Percentiles rank a stretch among this genome's conserved stretches.
Evolutionary conservation across 2,797 vertebrate genomes (phyloP).

Genomic region (Octomys mimax): DNA sequence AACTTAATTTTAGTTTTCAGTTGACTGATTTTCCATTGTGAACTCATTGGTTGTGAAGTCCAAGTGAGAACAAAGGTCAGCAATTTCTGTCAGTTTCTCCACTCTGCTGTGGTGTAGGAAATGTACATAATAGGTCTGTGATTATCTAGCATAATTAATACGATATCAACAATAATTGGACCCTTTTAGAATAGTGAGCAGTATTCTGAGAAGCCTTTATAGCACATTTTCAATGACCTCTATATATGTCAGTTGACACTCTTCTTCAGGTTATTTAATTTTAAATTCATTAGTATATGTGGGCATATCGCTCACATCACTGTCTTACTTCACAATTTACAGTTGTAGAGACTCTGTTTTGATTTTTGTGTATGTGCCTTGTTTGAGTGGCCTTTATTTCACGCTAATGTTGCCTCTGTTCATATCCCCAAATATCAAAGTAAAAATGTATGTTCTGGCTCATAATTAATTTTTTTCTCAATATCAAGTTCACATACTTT

Average conservation of each 20-base stretch:
- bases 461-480: conserved; percentile 27
- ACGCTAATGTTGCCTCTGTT: conserved; percentile 16
- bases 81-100: conserved; percentile 53
- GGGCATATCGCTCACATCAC: not conserved
- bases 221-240: not conserved
- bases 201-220: conserved; percentile 53
- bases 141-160: conserved; percentile 65
- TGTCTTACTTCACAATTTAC: conserved; percentile 11
- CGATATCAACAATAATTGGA: conserved; percentile 48
- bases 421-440: not conserved
- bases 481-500: conserved; percentile 39
- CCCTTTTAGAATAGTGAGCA: not conserved
- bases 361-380: not conserved
- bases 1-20: conserved; percentile 66
- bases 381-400: conserved; percentile 28
- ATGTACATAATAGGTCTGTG: conserved; percentile 12
- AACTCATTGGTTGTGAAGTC: conserved; percentile 48
- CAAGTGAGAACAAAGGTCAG: conserved; percentile 38
- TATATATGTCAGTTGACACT: conserved; percentile 42
- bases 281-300: conserved; percentile 23
- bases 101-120: not conserved
- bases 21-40: conserved; percentile 41
- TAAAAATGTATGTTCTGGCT: not conserved
- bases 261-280: conserved; percentile 38
- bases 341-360: not conserved